Evolutionary conservation across 2,888 invertebrate species (phyloP).

Genomic region (Metopia argyrocephala): DNA sequence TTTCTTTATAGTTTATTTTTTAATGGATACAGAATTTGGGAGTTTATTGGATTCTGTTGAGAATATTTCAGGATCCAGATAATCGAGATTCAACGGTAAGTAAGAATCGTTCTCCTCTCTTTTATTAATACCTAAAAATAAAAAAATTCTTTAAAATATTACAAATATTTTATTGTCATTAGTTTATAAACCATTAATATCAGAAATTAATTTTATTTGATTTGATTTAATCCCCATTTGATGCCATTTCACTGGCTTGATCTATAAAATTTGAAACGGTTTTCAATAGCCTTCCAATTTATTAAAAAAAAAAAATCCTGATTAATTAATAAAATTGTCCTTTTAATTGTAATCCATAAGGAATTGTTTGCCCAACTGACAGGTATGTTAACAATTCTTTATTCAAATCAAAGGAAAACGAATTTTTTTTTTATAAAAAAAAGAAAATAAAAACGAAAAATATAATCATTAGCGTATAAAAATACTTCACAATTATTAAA

Average conservation of each 20-base stretch:
- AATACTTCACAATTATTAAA: neutral
- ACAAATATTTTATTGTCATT: too few relatives aligned
- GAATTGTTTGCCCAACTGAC: neutral
- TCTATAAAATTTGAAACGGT: conserved; percentile 27
- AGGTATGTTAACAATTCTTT: neutral
- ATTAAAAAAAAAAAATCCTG: conserved; percentile 35
- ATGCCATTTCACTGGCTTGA: neutral
- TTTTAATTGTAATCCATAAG: conserved; percentile 6
- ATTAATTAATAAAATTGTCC: conserved; percentile 48
- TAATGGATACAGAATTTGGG: too few relatives aligned
- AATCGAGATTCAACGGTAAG: too few relatives aligned
- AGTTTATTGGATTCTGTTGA: too few relatives aligned
- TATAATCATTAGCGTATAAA: conserved; percentile 51
- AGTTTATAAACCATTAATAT: too few relatives aligned
- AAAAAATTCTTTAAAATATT: too few relatives aligned
- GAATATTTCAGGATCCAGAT: too few relatives aligned
- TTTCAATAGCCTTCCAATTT: conserved; percentile 11
- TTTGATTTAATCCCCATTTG: neutral
- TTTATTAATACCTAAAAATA: too few relatives aligned
- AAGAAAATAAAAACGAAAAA: neutral
- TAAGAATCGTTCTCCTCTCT: too few relatives aligned
- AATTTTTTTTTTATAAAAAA: neutral
- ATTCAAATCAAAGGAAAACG: conserved; percentile 11
- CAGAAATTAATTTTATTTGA: neutral
- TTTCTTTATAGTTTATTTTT: too few relatives aligned